Base-by-base conservation (phyloP, 2,888 invertebrate species). In the Phengaris alcon region DNA sequence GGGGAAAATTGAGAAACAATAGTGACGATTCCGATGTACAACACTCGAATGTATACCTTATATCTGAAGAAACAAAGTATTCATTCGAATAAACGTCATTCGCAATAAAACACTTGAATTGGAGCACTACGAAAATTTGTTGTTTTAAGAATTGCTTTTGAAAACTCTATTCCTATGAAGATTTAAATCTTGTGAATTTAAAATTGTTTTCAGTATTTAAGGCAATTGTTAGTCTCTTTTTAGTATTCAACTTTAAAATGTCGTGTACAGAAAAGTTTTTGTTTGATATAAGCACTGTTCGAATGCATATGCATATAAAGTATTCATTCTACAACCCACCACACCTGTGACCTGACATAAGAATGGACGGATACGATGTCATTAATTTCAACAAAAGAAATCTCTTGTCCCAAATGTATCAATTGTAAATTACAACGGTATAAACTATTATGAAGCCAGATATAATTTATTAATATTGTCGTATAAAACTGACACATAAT, bases 1-100 rank as follows among this genome's bases (percentile, higher is more conserved):
- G 81, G 82, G 80, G 83, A 85, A 86, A 83, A 87, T 88, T 85
- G 86, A 84, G 88, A 87, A 88, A 89, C 88, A 88, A 89, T 88
- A 84, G 86, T 83, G 82, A 83, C 79, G 82, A 79, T 81, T 81
- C 81, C 82, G 82, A 83, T 72, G 15, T 5, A 73, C 75, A 70
- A 75, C 68, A 69, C 52, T 55, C 35, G n/a, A 75, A 74, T 76
- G 69, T 70, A 57, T 74, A 77, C 77, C 73, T 22, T 76, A 82
- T 13, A 0, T 12, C 1, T 12, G 8, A 57, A 22, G 12, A 3
- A 6, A 57, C 75, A 77, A 69, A 46, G 73, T 70, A 54, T 12
- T n/a, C 48, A 74, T 77, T 74, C 13, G 2, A n/a, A 15, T n/a
- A 48, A 15, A 12, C 12, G 8, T 22, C 8, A 6, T 55, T 51